These are phyloP conservation scores for Drosophila suboccidentalis DNA, from an alignment of 2,888 invertebrate species.

Conservation along the genomic window DNA sequence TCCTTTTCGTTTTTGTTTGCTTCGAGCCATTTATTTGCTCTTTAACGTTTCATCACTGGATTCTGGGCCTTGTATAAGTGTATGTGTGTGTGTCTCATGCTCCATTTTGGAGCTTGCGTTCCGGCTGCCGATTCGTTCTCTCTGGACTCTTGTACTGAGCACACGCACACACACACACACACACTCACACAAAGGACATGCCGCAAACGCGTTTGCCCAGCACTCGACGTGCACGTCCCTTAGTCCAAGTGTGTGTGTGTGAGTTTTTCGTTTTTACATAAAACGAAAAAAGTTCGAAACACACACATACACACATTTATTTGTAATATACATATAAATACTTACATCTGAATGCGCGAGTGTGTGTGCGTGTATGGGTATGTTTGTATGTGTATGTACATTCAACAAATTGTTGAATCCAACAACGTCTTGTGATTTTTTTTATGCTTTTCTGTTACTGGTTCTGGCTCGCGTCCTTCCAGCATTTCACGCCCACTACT, in stretches of 20 bases:
- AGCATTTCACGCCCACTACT: conserved; percentile 65
- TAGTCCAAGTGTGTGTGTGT: conserved; percentile 20
- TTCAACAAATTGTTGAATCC: conserved; percentile 82
- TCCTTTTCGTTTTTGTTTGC: conserved; percentile 64
- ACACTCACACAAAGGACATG: conserved; percentile 41
- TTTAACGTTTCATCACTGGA: conserved; percentile 65
- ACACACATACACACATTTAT: conserved; percentile 36
- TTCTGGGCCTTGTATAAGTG: conserved; percentile 15
- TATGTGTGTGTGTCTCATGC: conserved; percentile 13
- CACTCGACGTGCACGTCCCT: conserved; percentile 50
- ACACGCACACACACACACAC: too few species aligned
- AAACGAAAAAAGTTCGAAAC: conserved; percentile 59
- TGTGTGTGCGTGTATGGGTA: background rate
- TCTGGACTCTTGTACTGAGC: conserved; percentile 31
- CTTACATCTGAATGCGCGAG: background rate
- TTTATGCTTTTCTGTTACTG: conserved; percentile 30
- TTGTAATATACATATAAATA: conserved; percentile 34
- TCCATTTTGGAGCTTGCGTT: conserved; percentile 62
- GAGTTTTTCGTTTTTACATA: conserved; percentile 54
- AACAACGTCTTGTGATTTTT: conserved; percentile 67
- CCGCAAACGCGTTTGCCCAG: conserved; percentile 75
- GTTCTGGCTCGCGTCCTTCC: conserved; percentile 43
- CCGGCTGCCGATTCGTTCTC: conserved; percentile 62
- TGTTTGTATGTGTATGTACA: conserved; percentile 48
- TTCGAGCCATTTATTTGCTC: conserved; percentile 76